phyloP scores from a whole-genome alignment of 2,888 invertebrate genomes.

The Asteroscopus sphinx region DNA sequence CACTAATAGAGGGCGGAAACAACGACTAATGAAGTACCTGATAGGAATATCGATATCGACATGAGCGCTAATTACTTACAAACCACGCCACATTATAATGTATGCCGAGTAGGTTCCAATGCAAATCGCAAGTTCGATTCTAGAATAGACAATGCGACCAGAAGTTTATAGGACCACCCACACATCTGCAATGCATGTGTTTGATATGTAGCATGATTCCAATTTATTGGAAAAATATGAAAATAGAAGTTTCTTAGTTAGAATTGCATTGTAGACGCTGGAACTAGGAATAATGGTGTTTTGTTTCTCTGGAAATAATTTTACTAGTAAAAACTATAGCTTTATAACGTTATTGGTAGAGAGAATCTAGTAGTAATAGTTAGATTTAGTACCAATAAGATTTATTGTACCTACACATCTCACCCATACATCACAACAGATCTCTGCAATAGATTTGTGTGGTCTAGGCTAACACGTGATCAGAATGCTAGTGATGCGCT shows the following conservation, averaged over 20 bases:
- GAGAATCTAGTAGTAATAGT: slow-evolving; percentile 16
- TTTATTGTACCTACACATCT: slow-evolving; percentile 52
- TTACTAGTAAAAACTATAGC: slow-evolving; percentile 17
- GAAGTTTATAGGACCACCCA: slow-evolving; percentile 88
- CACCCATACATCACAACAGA: slow-evolving; percentile 63
- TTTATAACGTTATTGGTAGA: slow-evolving; percentile 10
- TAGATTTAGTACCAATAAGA: slow-evolving; percentile 43
- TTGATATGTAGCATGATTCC: slow-evolving; percentile 51
- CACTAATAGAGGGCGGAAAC: slow-evolving; percentile 59
- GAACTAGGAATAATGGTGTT: slow-evolving; percentile 33
- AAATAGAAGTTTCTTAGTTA: slow-evolving; percentile 43
- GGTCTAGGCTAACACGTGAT: slow-evolving; percentile 61
- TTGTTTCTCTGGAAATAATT: slow-evolving; percentile 34
- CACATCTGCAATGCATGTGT: slow-evolving; percentile 71
- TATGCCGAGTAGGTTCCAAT: slow-evolving; percentile 86
- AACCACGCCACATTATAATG: slow-evolving; percentile 80
- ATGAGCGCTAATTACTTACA: slow-evolving; percentile 84
- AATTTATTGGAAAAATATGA: slow-evolving; percentile 54
- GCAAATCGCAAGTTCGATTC: slow-evolving; percentile 89
- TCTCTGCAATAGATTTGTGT: slow-evolving; percentile 63
- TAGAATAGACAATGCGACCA: slow-evolving; percentile 87
- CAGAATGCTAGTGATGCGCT: slow-evolving; percentile 49
- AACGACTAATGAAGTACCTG: slow-evolving; percentile 77
- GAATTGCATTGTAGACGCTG: slow-evolving; percentile 44
- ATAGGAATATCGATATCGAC: slow-evolving; percentile 83